Conservation (phyloP, 2,797 vertebrate species). For the Squalus acanthias region DNA sequence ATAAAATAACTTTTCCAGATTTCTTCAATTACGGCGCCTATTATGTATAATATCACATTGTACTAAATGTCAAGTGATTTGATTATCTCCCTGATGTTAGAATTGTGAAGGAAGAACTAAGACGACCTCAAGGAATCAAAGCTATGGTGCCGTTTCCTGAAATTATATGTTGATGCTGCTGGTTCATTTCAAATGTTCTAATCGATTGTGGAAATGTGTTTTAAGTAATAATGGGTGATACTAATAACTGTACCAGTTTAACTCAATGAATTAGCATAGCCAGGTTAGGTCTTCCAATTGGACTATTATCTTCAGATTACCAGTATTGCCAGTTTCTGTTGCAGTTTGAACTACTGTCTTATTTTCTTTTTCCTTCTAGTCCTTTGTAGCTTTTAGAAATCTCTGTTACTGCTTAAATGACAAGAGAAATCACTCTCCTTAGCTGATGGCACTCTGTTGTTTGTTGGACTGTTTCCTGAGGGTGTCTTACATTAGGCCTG, state of each 20-base stretch:
- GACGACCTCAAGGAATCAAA: background rate
- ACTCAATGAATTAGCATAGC: background rate
- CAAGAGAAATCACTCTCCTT: background rate
- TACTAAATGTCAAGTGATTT: conserved; percentile 12
- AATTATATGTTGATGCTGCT: background rate
- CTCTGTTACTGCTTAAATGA: background rate
- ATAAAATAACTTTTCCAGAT: background rate
- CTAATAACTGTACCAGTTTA: background rate
- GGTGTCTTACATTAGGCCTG: background rate
- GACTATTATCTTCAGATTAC: background rate
- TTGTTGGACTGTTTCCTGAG: background rate
- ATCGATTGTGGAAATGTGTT: background rate
- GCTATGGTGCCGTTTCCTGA: background rate
- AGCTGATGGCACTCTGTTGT: background rate
- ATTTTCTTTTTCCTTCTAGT: background rate
- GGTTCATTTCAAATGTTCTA: background rate
- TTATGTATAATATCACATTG: background rate
- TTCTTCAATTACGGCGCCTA: background rate
- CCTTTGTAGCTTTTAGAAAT: background rate
- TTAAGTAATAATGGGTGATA: background rate
- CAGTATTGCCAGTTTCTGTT: background rate
- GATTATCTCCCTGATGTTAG: background rate
- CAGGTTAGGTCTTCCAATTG: background rate
- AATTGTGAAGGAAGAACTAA: background rate
- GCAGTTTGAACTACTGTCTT: background rate